These are phyloP conservation scores for Aramus guarauna DNA, from an alignment of 2,113 vertebrate genomes.

Conservation along the genomic window DNA sequence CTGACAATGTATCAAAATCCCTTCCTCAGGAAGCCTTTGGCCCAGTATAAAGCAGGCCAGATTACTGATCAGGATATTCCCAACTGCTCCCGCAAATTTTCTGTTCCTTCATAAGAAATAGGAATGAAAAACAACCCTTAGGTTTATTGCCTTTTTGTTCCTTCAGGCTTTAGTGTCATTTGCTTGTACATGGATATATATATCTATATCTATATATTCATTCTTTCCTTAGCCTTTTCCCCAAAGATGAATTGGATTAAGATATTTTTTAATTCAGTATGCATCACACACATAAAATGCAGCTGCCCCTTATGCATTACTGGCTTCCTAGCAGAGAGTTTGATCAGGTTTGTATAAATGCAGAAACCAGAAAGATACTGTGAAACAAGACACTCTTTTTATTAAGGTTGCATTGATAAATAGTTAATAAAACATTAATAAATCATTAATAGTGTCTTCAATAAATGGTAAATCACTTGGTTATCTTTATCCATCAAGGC, in stretches of 20 bases:
- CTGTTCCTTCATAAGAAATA: neutral
- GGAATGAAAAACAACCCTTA: neutral
- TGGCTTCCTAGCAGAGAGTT: neutral
- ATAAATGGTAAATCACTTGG: constrained; percentile 48
- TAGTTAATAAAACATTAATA: constrained; percentile 55
- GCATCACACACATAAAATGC: neutral
- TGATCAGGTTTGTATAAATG: constrained; percentile 5
- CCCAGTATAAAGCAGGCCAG: neutral
- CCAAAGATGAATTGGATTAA: neutral
- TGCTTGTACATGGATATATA: neutral
- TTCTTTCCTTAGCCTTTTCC: neutral
- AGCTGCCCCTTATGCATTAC: neutral
- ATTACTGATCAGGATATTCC: neutral
- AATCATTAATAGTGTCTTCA: constrained; percentile 41
- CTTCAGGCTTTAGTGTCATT: neutral
- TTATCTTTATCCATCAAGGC: constrained; percentile 10
- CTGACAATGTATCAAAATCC: neutral
- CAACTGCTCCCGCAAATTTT: neutral
- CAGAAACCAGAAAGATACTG: neutral
- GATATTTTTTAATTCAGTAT: neutral
- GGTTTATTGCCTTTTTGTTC: neutral
- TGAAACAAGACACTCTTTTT: constrained; percentile 1
- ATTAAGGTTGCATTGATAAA: constrained; percentile 37
- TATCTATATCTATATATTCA: neutral
- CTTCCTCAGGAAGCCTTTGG: neutral